Conservation (phyloP, 2,797 vertebrate species). For the Gallinago solitaria region DNA sequence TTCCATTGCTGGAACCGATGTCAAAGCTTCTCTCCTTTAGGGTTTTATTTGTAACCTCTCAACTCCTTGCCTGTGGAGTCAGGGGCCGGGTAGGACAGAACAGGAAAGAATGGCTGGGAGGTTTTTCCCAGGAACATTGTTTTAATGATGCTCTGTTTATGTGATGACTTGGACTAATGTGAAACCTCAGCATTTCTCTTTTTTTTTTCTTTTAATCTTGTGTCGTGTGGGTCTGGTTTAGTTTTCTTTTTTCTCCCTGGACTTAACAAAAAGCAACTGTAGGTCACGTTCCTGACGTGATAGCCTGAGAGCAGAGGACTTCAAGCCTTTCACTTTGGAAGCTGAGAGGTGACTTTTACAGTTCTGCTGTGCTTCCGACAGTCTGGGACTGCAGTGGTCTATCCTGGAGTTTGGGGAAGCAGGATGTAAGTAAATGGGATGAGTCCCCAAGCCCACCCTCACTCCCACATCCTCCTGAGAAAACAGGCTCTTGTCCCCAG, state of each 20-base stretch:
- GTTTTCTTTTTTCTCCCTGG: neutral
- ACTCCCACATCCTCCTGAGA: neutral
- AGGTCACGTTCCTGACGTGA: neutral
- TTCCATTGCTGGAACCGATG: slow-evolving; percentile 11
- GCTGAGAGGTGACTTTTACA: neutral
- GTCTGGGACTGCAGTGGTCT: neutral
- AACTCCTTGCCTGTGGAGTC: neutral
- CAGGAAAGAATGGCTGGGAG: neutral
- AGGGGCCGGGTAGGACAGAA: neutral
- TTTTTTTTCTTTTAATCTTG: neutral
- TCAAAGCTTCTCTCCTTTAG: neutral
- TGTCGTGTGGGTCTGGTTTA: neutral
- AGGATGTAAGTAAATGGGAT: neutral
- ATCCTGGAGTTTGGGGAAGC: neutral
- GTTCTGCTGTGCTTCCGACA: neutral
- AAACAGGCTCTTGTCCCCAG: fast-evolving
- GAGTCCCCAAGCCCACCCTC: neutral
- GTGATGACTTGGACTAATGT: neutral
- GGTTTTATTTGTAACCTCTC: slow-evolving; percentile 11
- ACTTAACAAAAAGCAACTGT: neutral
- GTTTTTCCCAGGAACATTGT: neutral
- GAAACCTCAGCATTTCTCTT: neutral
- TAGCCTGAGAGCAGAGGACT: neutral
- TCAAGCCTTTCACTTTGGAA: neutral
- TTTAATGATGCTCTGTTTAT: neutral